phyloP scores from a whole-genome alignment of 2,113 vertebrate species.

The Chlorodrepanis virens region DNA sequence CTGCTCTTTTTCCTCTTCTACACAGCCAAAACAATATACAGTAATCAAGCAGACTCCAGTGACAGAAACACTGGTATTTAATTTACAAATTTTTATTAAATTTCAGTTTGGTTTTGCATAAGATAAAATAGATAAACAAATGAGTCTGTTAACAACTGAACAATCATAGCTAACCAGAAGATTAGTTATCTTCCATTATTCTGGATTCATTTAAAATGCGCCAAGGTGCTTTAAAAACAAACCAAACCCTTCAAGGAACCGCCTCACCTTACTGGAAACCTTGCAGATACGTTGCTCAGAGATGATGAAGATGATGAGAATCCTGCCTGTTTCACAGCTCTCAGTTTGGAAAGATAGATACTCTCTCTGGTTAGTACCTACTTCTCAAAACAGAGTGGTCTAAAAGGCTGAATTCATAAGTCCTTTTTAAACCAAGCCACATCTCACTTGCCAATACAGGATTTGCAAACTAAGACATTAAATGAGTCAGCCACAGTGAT shows the following conservation, averaged over 20 bases:
- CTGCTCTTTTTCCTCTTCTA: not conserved
- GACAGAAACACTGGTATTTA: not conserved
- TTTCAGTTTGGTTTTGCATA: not conserved
- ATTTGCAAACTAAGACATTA: not conserved
- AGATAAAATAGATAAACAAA: not conserved
- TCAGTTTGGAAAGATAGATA: not conserved
- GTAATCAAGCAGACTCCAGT: not conserved
- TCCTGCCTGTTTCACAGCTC: not conserved
- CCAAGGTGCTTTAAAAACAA: not conserved
- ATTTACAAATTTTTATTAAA: not conserved
- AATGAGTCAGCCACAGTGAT: not conserved
- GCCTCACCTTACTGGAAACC: not conserved
- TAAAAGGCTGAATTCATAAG: not conserved
- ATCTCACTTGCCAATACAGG: not conserved
- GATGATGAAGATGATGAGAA: not conserved
- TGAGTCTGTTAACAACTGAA: not conserved
- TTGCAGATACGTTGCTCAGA: not conserved
- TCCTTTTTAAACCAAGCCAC: not conserved
- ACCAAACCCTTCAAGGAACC: not conserved
- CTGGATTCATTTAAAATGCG: not conserved
- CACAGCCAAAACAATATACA: not conserved
- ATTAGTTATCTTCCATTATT: not conserved
- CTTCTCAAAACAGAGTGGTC: not conserved
- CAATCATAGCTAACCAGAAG: not conserved
- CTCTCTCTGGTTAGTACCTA: not conserved